phyloP scores from a whole-genome alignment of 1,140 invertebrate species.

The Himalopsyche phryganea region DNA sequence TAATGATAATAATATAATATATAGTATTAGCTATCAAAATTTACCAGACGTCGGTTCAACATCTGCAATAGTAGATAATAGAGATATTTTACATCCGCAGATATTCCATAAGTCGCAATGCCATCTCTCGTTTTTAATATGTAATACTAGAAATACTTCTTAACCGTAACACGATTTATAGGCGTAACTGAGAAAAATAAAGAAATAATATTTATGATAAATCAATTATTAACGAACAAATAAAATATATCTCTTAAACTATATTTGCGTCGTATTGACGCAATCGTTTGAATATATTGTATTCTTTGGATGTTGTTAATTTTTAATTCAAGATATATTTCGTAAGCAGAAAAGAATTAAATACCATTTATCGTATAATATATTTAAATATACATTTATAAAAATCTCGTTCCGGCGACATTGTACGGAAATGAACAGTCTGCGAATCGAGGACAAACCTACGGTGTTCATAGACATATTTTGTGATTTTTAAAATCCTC shows the following conservation, averaged over 20 bases:
- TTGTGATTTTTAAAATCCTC: too few relatives aligned
- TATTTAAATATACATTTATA: background rate
- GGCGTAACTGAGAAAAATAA: slow-evolving; percentile 1
- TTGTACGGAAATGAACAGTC: background rate
- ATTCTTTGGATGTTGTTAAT: background rate
- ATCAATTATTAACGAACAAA: slow-evolving; percentile 27
- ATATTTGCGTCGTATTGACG: slow-evolving; percentile 10
- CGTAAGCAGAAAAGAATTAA: background rate
- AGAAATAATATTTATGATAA: slow-evolving; percentile 23
- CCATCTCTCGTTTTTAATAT: background rate
- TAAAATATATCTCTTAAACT: slow-evolving; percentile 16
- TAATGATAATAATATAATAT: too few relatives aligned
- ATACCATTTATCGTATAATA: background rate
- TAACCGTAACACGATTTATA: background rate
- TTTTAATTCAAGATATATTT: slow-evolving; percentile 4
- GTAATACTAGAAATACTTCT: background rate
- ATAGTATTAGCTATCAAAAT: too few relatives aligned
- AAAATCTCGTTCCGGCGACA: background rate
- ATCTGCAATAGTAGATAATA: background rate
- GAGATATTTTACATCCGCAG: background rate
- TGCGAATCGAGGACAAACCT: background rate
- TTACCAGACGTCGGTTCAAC: background rate
- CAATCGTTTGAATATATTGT: background rate
- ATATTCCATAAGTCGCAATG: background rate
- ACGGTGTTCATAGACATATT: too few relatives aligned